Conservation (phyloP, 2,113 vertebrate genomes). For the Eulemur macaco region DNA sequence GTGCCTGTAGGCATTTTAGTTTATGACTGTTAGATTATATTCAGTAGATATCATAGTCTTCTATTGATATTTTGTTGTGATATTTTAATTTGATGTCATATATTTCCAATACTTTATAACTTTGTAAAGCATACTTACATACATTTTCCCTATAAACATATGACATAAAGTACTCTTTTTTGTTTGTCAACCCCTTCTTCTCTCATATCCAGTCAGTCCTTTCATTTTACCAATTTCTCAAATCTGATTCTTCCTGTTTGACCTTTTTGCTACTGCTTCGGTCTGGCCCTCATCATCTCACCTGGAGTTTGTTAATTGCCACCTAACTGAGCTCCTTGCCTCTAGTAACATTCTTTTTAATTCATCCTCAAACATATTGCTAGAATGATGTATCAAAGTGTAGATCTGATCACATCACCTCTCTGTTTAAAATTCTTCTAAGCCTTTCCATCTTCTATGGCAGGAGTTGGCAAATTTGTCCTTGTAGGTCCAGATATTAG, state of each 20-base stretch:
- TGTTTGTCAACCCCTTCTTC: background rate
- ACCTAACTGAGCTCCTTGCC: background rate
- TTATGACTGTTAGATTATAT: background rate
- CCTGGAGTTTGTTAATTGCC: background rate
- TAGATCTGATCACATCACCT: background rate
- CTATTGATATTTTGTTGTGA: background rate
- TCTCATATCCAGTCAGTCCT: background rate
- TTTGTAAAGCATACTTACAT: background rate
- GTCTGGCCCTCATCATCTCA: background rate
- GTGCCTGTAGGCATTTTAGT: background rate
- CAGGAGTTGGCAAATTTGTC: background rate
- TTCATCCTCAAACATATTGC: background rate
- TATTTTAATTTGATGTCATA: background rate
- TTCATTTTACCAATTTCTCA: background rate
- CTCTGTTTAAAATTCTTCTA: background rate
- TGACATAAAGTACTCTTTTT: background rate
- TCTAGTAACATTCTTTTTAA: background rate
- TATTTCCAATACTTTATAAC: background rate
- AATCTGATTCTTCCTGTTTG: background rate
- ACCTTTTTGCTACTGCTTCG: background rate
- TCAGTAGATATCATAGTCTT: background rate
- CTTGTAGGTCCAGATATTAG: background rate
- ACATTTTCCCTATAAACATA: background rate
- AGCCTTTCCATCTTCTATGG: background rate
- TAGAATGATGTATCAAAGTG: background rate